These are phyloP conservation scores for Empidonax alnorum DNA, from an alignment of 2,113 vertebrate genomes.

Conservation along the genomic window DNA sequence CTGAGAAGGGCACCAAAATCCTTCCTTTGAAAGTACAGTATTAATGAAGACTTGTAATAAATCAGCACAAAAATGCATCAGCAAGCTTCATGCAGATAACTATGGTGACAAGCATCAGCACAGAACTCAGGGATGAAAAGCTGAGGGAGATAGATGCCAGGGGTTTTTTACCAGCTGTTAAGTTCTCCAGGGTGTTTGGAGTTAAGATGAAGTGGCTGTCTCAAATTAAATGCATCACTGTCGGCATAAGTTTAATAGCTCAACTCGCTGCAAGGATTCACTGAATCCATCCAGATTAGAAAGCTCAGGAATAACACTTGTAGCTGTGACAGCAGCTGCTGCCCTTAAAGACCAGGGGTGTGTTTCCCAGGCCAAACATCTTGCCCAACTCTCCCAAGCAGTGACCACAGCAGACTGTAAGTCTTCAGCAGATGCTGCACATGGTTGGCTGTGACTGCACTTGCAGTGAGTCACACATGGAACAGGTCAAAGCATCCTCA, in stretches of 20 bases:
- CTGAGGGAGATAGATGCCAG: not conserved
- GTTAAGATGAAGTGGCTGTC: not conserved
- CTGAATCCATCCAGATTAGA: not conserved
- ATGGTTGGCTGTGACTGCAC: not conserved
- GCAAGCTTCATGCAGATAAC: not conserved
- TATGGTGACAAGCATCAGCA: slow-evolving; percentile 26
- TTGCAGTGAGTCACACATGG: rapidly evolving
- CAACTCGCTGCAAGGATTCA: not conserved
- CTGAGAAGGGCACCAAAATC: not conserved
- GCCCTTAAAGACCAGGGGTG: not conserved
- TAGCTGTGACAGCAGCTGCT: not conserved
- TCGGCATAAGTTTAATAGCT: not conserved
- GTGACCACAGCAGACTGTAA: rapidly evolving
- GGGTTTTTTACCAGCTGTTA: not conserved
- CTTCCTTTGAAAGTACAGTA: not conserved
- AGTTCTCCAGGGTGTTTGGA: not conserved
- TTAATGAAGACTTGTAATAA: slow-evolving; percentile 29
- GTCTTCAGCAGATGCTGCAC: not conserved
- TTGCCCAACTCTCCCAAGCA: not conserved
- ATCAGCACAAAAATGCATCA: not conserved
- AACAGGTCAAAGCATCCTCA: not conserved
- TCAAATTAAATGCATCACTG: not conserved
- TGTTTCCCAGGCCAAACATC: rapidly evolving
- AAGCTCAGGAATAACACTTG: not conserved
- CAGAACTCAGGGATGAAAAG: not conserved